Evolutionary conservation across 2,888 invertebrate species (phyloP).

Genomic region (Macrosoma leucophasiata): DNA sequence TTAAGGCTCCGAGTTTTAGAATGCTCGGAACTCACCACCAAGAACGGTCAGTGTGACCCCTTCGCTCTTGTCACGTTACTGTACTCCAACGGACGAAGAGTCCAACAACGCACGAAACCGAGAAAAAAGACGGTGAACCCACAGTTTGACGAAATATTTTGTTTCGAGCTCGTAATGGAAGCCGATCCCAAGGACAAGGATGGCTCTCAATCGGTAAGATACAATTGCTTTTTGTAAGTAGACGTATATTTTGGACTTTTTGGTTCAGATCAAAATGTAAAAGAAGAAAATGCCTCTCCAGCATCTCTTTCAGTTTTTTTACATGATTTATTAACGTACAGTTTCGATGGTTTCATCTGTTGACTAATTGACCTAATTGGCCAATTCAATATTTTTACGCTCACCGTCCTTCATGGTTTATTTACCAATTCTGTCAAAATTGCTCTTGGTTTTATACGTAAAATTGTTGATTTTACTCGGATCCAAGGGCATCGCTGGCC

Average conservation of each 20-base stretch:
- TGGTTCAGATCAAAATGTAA: no score
- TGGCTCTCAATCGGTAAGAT: conserved; percentile 72
- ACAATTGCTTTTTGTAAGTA: not conserved
- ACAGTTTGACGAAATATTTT: conserved; percentile 90
- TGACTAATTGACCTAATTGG: no score
- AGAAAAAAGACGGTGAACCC: conserved; percentile 94
- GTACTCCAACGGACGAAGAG: conserved; percentile 87
- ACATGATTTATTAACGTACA: no score
- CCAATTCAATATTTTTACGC: no score
- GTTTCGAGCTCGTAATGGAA: conserved; percentile 81
- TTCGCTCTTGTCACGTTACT: conserved; percentile 88
- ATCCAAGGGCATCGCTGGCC: no score
- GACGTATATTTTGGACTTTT: not conserved
- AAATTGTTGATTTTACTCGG: no score
- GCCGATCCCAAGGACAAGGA: conserved; percentile 72
- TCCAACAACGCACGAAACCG: conserved; percentile 87
- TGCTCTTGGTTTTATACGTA: no score
- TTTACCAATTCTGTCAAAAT: no score
- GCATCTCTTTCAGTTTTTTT: no score
- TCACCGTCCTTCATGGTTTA: no score
- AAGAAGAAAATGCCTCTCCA: no score
- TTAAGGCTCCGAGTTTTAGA: conserved; percentile 83
- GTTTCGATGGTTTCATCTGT: no score
- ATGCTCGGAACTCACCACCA: conserved; percentile 91
- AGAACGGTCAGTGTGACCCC: conserved; percentile 94